Conservation (phyloP, 2,888 invertebrate genomes). For the Luffia ferchaultella region DNA sequence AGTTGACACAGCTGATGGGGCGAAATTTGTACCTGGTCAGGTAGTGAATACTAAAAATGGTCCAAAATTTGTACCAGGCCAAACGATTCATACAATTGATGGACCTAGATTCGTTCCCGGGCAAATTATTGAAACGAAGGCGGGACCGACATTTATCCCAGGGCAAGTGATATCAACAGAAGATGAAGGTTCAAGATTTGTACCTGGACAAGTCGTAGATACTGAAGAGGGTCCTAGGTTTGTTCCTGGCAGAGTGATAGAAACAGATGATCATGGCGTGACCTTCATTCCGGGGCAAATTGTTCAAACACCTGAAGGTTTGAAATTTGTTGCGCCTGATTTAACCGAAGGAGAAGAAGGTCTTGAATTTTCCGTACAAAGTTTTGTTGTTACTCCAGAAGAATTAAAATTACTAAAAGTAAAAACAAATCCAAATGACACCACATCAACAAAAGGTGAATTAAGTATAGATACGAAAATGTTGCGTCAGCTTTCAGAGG, state of each 20-base stretch:
- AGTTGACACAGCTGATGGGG: slow-evolving; percentile 72
- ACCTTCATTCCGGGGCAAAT: slow-evolving; percentile 84
- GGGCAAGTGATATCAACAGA: slow-evolving; percentile 77
- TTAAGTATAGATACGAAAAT: slow-evolving; percentile 71
- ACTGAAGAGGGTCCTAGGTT: slow-evolving; percentile 75
- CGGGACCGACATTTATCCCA: slow-evolving; percentile 79
- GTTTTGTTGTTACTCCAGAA: slow-evolving; percentile 66
- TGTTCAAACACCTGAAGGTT: slow-evolving; percentile 74
- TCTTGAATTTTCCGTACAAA: slow-evolving; percentile 75
- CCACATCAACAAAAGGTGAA: slow-evolving; percentile 64
- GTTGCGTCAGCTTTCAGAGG: slow-evolving; percentile 71
- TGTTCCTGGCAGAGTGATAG: slow-evolving; percentile 76
- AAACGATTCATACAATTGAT: slow-evolving; percentile 75
- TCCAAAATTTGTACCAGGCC: slow-evolving; percentile 73
- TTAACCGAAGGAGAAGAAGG: slow-evolving; percentile 72
- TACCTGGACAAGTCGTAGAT: slow-evolving; percentile 76
- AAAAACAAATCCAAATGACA: slow-evolving; percentile 58
- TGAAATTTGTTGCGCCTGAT: slow-evolving; percentile 74
- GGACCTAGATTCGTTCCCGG: slow-evolving; percentile 82
- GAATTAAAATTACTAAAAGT: slow-evolving; percentile 56
- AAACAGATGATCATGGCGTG: slow-evolving; percentile 73
- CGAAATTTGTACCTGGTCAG: slow-evolving; percentile 81
- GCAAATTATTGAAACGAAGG: slow-evolving; percentile 77
- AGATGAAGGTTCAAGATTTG: slow-evolving; percentile 67
- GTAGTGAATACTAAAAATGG: slow-evolving; percentile 74